Evolutionary conservation across 2,888 invertebrate species (phyloP).

Genomic region (Andrena marginata): DNA sequence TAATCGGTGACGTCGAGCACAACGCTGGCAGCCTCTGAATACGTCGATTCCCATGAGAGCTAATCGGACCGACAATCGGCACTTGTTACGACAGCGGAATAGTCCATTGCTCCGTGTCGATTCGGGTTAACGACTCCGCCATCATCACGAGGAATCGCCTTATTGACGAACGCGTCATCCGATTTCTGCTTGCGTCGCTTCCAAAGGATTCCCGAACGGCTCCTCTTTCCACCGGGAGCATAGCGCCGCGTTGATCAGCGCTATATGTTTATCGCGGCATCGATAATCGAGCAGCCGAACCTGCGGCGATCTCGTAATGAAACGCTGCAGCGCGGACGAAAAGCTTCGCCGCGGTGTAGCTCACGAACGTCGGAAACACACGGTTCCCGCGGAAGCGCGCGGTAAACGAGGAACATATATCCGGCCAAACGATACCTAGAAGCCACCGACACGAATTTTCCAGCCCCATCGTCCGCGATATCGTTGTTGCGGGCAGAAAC

Average conservation of each 20-base stretch:
- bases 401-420: constrained; percentile 35
- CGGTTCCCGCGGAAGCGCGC: constrained; percentile 29
- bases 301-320: too few relatives aligned
- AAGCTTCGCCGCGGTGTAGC: too few relatives aligned
- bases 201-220: neutral
- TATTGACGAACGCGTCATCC: neutral
- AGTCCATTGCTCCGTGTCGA: constrained; percentile 13
- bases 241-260: too few relatives aligned
- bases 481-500: constrained; percentile 49
- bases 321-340: too few relatives aligned
- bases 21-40: constrained; percentile 33
- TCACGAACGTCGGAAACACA: constrained; percentile 22
- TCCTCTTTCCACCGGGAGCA: neutral
- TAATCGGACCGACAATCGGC: constrained; percentile 64
- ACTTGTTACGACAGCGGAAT: constrained; percentile 60
- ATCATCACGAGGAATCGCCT: constrained; percentile 29
- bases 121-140: constrained; percentile 40
- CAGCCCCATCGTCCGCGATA: constrained; percentile 19
- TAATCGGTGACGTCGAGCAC: constrained; percentile 53
- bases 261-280: too few relatives aligned
- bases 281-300: too few relatives aligned
- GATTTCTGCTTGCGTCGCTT: neutral
- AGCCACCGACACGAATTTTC: constrained; percentile 41
- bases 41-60: constrained; percentile 60
- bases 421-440: constrained; percentile 17